Evolutionary conservation across 2,888 invertebrate species (phyloP), one percentile per base, ranked within the genome.

Genomic region (Mythimna ferrago): DNA sequence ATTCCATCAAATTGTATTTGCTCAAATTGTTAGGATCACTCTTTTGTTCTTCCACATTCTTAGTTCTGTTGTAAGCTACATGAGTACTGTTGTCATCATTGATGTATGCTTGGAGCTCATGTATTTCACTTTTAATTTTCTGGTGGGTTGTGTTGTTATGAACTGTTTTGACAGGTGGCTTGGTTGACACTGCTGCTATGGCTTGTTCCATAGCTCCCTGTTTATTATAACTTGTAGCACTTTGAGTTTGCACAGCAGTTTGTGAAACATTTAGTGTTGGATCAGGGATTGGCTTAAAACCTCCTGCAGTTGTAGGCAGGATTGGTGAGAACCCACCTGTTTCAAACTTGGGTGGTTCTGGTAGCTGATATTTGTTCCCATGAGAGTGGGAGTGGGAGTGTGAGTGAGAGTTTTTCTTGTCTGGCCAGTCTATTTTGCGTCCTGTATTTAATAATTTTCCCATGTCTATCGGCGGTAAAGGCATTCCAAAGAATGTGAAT

Each of bases 401-500:
- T 51, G 86, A 87, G 19, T 94, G 94, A 38, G 86, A 94, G 38
- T 87, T 90, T 89, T 93, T 94, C 73, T 91, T 93, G 35, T 93
- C 94, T n/a, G 93, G 88, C 94, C 94, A 95, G 82, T 96, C 96
- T 67, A 95, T 90, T 89, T 96, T 96, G 9, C 96, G 92, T 0
- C 95, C 96, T 51, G 93, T 94, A 64, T 93, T 95, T 48, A 98
- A 97, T 58, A 98, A 93, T 86, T 97, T 97, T 16, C 97, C 97
- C 87, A 98, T 97, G 83, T 97, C 97, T 63, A 98, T 91, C 56
- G 97, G 96, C 2, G 98, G 98, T 74, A 98, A 90, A 0, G 98
- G 98, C 89, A 98, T 97, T 0, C 98, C 98, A 88, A 98, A 98
- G 89, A 98, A 98, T 19, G 98, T 98, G 83, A 98, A 98, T 1